Base-by-base conservation (phyloP, 1,140 invertebrate species). In the Tetraneura akinire region DNA sequence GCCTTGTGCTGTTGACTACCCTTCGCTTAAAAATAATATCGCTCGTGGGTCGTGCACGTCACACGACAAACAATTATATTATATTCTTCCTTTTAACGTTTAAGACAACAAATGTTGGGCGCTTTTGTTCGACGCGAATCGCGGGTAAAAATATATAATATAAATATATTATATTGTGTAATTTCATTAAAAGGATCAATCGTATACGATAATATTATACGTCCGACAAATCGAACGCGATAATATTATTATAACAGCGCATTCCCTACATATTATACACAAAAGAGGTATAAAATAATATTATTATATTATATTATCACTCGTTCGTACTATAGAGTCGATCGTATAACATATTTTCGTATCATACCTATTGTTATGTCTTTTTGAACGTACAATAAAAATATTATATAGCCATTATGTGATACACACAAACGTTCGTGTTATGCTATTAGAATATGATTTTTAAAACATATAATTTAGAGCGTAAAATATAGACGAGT, bases 11-110 rank as follows among this genome's bases (percentile, higher is more conserved):
- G 29, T 45, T 10, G 21, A 71, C 45, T 11, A 49, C 68, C 68
- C 68, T 51, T 51, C 68, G 18, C 47, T 71, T 71, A 51, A 71
- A n/a, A 71, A 71, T 71, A 71, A 71, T 23, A 71, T 71, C 66
- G 51, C 45, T 23, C 21, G 42, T n/a, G 37, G 32, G 66, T 16
- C 42, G 47, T n/a, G n/a, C 13, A 47, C 66, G 42, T 47, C 66
- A 68, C 47, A 9, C 26, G 21, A 8, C 6, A 3, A 47, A 47
- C 42, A 13, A n/a, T n/a, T n/a, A n/a, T n/a, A n/a, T n/a, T n/a
- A n/a, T n/a, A 26, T 21, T 47, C 45, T 68, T 11, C 66, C 66
- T 68, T 47, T 68, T 68, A 47, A 68, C 47, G 26, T 47, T 68
- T 68, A 47, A 42, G 42, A 68, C 21, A 68, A 68, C 42, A 68